Conservation (phyloP, 2,888 invertebrate genomes). For the Torymus texanus region DNA sequence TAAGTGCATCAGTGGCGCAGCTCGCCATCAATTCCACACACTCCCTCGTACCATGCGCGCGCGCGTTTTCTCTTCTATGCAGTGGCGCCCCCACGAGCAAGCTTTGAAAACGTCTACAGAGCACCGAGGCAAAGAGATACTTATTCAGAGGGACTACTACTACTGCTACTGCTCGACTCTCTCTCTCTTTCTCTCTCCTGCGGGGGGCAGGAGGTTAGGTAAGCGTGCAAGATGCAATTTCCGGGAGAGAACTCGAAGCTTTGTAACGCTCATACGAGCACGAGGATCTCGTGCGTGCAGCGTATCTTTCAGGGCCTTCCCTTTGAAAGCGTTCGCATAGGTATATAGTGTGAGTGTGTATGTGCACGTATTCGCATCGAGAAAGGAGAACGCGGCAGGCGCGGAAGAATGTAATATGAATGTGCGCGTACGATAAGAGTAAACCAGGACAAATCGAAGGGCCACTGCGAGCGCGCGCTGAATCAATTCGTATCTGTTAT, state of each 20-base stretch:
- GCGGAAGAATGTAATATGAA: constrained; percentile 50
- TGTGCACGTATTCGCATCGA: too few relatives aligned
- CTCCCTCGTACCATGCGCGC: too few relatives aligned
- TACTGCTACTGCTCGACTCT: too few relatives aligned
- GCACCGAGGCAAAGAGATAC: not conserved
- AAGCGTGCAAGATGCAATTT: constrained; percentile 58
- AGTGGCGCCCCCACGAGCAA: not conserved
- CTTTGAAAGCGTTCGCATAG: constrained; percentile 43
- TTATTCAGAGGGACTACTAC: constrained; percentile 38
- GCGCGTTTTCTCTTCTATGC: not conserved
- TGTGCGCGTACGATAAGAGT: constrained; percentile 56
- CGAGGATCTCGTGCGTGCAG: constrained; percentile 51
- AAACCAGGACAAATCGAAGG: constrained; percentile 60
- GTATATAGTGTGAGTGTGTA: not conserved
- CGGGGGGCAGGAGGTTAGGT: constrained; percentile 19
- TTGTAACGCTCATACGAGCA: constrained; percentile 18
- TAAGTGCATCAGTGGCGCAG: constrained; percentile 33
- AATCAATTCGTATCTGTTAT: constrained; percentile 69
- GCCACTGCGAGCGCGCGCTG: constrained; percentile 51
- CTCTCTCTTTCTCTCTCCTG: too few relatives aligned
- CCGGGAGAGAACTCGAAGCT: constrained; percentile 51
- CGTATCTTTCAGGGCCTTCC: constrained; percentile 48
- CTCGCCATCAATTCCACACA: constrained; percentile 40
- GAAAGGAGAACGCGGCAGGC: too few relatives aligned
- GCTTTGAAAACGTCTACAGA: constrained; percentile 33